These are phyloP conservation scores for Zaprionus davidi DNA, from an alignment of 1,140 invertebrate species.

Conservation along the genomic window DNA sequence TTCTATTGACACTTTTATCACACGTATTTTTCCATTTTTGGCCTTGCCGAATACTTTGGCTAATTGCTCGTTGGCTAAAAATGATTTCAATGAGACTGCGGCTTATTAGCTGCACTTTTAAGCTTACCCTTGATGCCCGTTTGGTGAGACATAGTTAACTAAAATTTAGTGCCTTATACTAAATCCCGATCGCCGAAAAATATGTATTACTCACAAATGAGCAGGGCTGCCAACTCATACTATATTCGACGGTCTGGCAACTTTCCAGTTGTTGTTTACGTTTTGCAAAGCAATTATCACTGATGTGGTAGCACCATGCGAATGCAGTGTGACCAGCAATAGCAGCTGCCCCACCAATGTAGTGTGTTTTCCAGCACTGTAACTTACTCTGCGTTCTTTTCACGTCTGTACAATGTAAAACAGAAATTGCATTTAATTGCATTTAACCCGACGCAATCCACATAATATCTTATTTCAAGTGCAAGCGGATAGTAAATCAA, in stretches of 20 bases:
- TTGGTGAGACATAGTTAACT: slow-evolving; percentile 89
- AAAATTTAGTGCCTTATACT: slow-evolving; percentile 41
- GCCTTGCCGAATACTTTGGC: slow-evolving; percentile 93
- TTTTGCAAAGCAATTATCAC: slow-evolving; percentile 13
- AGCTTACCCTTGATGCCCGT: slow-evolving; percentile 88
- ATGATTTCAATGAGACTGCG: background rate
- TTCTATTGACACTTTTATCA: slow-evolving; percentile 93
- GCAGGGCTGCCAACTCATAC: slow-evolving; percentile 27
- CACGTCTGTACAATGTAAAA: slow-evolving; percentile 68
- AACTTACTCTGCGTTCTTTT: slow-evolving; percentile 54
- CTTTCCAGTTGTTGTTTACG: slow-evolving; percentile 32
- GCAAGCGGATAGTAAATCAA: slow-evolving; percentile 66
- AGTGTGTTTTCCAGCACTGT: slow-evolving; percentile 32
- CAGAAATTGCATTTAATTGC: slow-evolving; percentile 66
- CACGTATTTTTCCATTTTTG: slow-evolving; percentile 90
- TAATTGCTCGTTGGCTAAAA: slow-evolving; percentile 90
- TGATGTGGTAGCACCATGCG: slow-evolving; percentile 17
- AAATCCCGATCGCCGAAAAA: slow-evolving; percentile 48
- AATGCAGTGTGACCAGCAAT: slow-evolving; percentile 35
- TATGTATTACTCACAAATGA: slow-evolving; percentile 65
- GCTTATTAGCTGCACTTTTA: background rate
- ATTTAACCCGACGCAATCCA: slow-evolving; percentile 52
- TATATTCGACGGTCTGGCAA: slow-evolving; percentile 25
- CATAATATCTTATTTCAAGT: slow-evolving; percentile 54
- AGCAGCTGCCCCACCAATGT: background rate